Percentiles rank a stretch among this genome's conserved stretches.
These are phyloP conservation scores for Sardina pilchardus DNA, from an alignment of 2,113 vertebrate species.

Conservation along the genomic window DNA sequence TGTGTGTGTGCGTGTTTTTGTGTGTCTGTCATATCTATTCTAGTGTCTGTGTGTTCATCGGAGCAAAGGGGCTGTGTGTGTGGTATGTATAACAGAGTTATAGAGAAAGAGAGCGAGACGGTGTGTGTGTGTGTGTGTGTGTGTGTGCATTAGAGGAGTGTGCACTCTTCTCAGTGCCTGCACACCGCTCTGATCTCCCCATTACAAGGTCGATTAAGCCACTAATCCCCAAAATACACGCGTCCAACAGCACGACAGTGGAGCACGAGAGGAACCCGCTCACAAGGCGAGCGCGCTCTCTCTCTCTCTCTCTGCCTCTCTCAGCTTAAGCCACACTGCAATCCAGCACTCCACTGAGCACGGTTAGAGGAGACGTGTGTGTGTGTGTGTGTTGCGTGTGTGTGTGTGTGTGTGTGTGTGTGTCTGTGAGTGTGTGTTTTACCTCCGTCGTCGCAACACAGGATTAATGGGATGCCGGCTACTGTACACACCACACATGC, in stretches of 20 bases:
- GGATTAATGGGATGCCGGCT: constrained; percentile 67
- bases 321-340: constrained; percentile 69
- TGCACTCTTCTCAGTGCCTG: constrained; percentile 69
- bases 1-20: constrained; percentile 38
- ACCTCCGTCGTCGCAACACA: constrained; percentile 60
- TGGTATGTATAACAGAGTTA: constrained; percentile 56
- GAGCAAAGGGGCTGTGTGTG: not conserved
- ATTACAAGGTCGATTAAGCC: constrained; percentile 83
- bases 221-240: constrained; percentile 81
- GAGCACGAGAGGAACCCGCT: constrained; percentile 53
- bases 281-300: constrained; percentile 50
- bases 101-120: constrained; percentile 39
- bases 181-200: constrained; percentile 77
- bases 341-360: constrained; percentile 62
- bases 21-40: constrained; percentile 16
- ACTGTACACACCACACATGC: constrained; percentile 57
- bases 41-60: not conserved
- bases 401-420: constrained; percentile 4
- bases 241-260: constrained; percentile 70
- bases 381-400: constrained; percentile 3
- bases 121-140: constrained; percentile 53
- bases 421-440: constrained; percentile 51
- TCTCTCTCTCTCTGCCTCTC: constrained; percentile 52
- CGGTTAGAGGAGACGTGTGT: constrained; percentile 46
- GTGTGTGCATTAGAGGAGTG: constrained; percentile 48